These are phyloP conservation scores for Helicoverpa zea DNA, from an alignment of 1,140 invertebrate genomes.

Conservation along the genomic window DNA sequence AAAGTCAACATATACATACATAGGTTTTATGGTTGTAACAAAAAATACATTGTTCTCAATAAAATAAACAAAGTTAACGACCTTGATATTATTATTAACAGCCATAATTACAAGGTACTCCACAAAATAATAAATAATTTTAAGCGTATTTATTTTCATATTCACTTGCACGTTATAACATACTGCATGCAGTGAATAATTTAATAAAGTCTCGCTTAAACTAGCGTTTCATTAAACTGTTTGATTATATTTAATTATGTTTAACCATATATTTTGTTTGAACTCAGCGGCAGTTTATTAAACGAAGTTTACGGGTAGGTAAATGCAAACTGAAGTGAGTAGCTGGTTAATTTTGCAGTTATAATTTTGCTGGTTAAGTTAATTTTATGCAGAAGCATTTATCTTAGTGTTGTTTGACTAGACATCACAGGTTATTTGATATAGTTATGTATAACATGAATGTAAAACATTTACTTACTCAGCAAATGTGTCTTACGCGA, in stretches of 20 bases:
- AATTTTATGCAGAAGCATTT: background rate
- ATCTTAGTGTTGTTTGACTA: too few relatives aligned
- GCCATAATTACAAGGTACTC: background rate
- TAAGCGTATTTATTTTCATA: constrained; percentile 29
- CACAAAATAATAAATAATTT: background rate
- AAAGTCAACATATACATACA: too few relatives aligned
- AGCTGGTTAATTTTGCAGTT: background rate
- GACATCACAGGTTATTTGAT: too few relatives aligned
- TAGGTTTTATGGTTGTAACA: too few relatives aligned
- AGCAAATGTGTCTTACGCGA: too few relatives aligned
- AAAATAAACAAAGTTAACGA: too few relatives aligned
- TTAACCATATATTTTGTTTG: constrained; percentile 21
- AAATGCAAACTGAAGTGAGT: background rate
- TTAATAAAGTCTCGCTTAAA: constrained; percentile 11
- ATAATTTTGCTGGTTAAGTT: background rate
- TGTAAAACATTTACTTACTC: too few relatives aligned
- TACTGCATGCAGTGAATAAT: constrained; percentile 32
- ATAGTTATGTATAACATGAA: too few relatives aligned
- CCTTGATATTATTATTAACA: background rate
- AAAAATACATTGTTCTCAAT: too few relatives aligned
- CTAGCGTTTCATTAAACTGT: constrained; percentile 21
- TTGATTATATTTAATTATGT: constrained; percentile 27
- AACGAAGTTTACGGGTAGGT: background rate
- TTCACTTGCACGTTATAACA: constrained; percentile 6
- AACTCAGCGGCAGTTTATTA: constrained; percentile 1